phyloP scores from a whole-genome alignment of 2,797 vertebrate genomes.

The Acrossocheilus fasciatus region DNA sequence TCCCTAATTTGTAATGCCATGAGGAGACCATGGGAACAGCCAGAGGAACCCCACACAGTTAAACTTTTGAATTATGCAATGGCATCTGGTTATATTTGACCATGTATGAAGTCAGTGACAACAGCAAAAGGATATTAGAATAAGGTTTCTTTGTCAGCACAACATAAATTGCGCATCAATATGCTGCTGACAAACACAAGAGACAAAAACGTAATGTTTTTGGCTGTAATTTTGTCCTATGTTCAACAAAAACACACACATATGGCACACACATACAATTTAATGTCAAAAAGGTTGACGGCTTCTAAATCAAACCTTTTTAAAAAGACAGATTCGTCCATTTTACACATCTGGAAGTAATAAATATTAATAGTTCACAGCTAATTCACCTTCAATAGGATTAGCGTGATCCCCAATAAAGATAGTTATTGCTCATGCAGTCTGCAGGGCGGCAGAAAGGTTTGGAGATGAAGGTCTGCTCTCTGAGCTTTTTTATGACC shows the following conservation, averaged over 20 bases:
- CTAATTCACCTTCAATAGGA: slow-evolving; percentile 63
- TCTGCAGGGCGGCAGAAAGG: slow-evolving; percentile 55
- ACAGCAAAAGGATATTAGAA: background rate
- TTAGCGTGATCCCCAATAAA: slow-evolving; percentile 61
- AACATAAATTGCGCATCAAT: slow-evolving; percentile 13
- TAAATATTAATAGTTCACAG: slow-evolving; percentile 60
- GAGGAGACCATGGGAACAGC: slow-evolving; percentile 29
- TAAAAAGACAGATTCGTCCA: slow-evolving; percentile 33
- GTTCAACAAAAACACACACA: background rate
- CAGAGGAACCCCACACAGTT: slow-evolving; percentile 5
- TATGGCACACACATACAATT: slow-evolving; percentile 7
- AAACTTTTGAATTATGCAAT: slow-evolving; percentile 20
- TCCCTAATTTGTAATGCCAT: slow-evolving; percentile 2
- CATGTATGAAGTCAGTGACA: background rate
- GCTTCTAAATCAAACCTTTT: slow-evolving; percentile 57
- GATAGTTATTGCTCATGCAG: slow-evolving; percentile 58
- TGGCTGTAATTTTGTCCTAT: background rate
- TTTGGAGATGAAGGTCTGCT: slow-evolving; percentile 64
- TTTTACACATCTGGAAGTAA: slow-evolving; percentile 48
- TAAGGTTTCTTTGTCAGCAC: background rate
- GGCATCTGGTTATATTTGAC: slow-evolving; percentile 8
- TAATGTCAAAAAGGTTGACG: slow-evolving; percentile 24
- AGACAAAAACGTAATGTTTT: background rate
- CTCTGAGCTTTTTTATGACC: slow-evolving; percentile 57
- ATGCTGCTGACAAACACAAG: slow-evolving; percentile 13